Base-by-base conservation (phyloP, 2,888 invertebrate genomes). In the Pedicia rivosa region DNA sequence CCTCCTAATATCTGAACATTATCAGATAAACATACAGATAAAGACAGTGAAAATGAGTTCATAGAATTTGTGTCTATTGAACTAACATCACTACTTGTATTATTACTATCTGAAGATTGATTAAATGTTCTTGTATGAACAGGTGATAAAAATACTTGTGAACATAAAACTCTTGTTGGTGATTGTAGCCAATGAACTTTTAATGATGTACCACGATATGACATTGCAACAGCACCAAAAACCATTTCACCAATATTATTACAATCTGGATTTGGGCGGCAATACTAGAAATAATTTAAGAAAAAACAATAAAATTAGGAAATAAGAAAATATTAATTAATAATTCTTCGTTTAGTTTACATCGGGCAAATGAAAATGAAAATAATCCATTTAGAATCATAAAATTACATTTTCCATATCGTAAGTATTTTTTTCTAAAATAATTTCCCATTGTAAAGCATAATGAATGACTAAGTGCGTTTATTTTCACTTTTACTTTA, bases 211-310 rank as follows among this genome's bases (percentile, higher is more conserved):
- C 84, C 87, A 52, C 78, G 74, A 61, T 77, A 87, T 46, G 83
- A 81, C 80, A 91, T 81, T 2, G 87, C 84, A 35, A 86, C 79
- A 2, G 87, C 78, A 6, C 91, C 91, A 57, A 91, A 91, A 49
- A 90, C 78, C 83, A 91, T 86, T 67, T 91, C 91, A 47, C 86
- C 82, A 54, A 90, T 67, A 44, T 75, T 67, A 45, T 70, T 72
- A 40, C 78, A 74, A 55, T 88, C 88, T 45, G 71, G 62, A 36
- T 55, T 60, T 40, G 77, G 71, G 30, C 73, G 73, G 51, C 68
- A 70, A 54, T 74, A 74, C 78, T 78, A 32, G 0, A 39, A 37
- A 24, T 24, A 35, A 28, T 27, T 28, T 16, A 29, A 25, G 19
- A 24, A n/a, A 29, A 35, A 19, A 4, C 17, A 3, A 29, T 13